Base-by-base conservation (phyloP, 2,888 invertebrate genomes). In the Bombylius major region DNA sequence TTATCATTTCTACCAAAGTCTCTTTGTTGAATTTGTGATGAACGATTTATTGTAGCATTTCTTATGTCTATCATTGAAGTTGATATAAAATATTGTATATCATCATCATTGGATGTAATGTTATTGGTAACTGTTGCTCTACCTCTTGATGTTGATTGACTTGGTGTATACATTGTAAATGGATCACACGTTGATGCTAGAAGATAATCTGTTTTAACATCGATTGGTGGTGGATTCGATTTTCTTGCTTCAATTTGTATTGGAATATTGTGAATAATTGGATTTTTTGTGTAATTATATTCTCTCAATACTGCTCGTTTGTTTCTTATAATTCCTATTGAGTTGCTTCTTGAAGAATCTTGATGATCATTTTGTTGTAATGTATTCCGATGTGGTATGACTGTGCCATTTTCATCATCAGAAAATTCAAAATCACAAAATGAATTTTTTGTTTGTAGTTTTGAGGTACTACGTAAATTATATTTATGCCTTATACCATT, bases 331-430 rank as follows among this genome's bases (percentile, higher is more conserved):
- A 42, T 42, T 11, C 4, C 39, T 11, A 42, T 11, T 42, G 39
- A 4, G 23, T 23, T 23, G 3, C 23, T 23, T 23, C 23, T 23
- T 23, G 23, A 23, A 23, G 23, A 23, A 23, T 23, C 23, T 23
- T 23, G 23, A 23, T 23, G 23, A 23, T 2, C 23, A 23, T 42
- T 4, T 42, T 42, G 11, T 11, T 42, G 39, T 11, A 11, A 11
- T 42, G 4, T 8, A 42, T 42, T 4, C 12, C 11, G 11, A 7
- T 42, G 34, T 36, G 34, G 5, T 5, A 7, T 5, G 8, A 36
- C 8, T 36, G 4, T 36, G 51, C 62, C 61, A 33, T 70, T 70
- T 8, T 72, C 72, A 13, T 70, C 68, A 56, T 73, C 73, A 5
- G 71, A 72, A 33, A 69, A 65, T 58, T 73, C 72, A 32, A 70